A percentile compares a stretch with the other conserved stretches of the same genome.
These are phyloP conservation scores for Centropristis striata DNA, from an alignment of 2,113 vertebrate species.

Conservation along the genomic window DNA sequence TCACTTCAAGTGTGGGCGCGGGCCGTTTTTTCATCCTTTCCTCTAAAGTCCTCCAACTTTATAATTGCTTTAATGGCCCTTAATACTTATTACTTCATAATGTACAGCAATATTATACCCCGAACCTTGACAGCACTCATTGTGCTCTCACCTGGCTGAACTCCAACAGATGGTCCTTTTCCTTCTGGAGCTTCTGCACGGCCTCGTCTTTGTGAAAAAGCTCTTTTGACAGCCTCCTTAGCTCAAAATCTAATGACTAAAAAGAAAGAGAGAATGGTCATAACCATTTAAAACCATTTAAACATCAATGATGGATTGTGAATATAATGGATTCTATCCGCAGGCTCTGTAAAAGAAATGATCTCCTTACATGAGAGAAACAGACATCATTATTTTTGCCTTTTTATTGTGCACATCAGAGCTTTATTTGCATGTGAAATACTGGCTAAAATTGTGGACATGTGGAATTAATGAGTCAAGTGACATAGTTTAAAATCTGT, in stretches of 20 bases:
- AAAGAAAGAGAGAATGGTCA: background rate
- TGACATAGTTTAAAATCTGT: conserved; percentile 21
- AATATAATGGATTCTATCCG: conserved; percentile 1
- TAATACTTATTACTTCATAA: no score
- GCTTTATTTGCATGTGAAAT: conserved; percentile 29
- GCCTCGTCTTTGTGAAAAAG: conserved; percentile 72
- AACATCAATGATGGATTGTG: conserved; percentile 12
- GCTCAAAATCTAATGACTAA: conserved; percentile 70
- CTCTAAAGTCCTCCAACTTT: no score
- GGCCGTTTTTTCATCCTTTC: no score
- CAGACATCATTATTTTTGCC: conserved; percentile 35
- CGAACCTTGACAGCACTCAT: background rate
- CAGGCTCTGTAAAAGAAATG: background rate
- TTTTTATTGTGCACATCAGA: conserved; percentile 56
- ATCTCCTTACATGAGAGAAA: conserved; percentile 45
- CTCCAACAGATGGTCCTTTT: conserved; percentile 84
- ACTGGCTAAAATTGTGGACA: conserved; percentile 11
- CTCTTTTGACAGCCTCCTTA: conserved; percentile 78
- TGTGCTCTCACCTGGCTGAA: conserved; percentile 79
- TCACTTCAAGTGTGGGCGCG: no score
- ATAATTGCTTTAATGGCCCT: no score
- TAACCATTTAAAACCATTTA: no score
- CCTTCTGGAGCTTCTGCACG: conserved; percentile 80
- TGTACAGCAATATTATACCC: no score
- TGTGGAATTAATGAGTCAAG: conserved; percentile 26